Percentiles rank a stretch among this genome's conserved stretches.
Conservation (phyloP, 2,113 vertebrate genomes). For the Carollia perspicillata region DNA sequence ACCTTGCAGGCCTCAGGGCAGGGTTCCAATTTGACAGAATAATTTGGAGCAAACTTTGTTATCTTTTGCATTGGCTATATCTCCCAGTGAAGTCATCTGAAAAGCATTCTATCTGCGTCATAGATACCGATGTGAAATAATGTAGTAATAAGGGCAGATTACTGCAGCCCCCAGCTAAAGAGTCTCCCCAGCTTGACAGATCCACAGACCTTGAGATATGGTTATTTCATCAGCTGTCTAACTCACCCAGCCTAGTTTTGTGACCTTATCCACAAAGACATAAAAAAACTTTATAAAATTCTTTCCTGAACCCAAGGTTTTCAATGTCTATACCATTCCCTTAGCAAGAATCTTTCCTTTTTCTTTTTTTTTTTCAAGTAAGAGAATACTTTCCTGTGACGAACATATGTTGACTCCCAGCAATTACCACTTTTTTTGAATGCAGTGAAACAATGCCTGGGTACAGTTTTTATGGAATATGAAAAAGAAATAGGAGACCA, state of each 20-base stretch:
- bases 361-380: not conserved
- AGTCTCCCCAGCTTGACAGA: not conserved
- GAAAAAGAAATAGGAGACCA: not conserved
- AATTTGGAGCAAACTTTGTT: slow-evolving; percentile 38
- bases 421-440: not conserved
- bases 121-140: slow-evolving; percentile 1
- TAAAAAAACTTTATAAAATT: slow-evolving; percentile 13
- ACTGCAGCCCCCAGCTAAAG: not conserved
- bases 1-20: not conserved
- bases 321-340: not conserved
- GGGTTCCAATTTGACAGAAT: slow-evolving; percentile 39
- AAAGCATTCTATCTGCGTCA: slow-evolving; percentile 41
- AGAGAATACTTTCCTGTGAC: not conserved
- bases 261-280: slow-evolving; percentile 31
- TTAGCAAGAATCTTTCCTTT: not conserved
- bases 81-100: slow-evolving; percentile 44
- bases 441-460: not conserved
- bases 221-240: slow-evolving; percentile 30
- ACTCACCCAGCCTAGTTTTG: not conserved
- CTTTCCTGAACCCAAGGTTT: slow-evolving; percentile 6
- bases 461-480: not conserved
- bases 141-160: not conserved
- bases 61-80: slow-evolving; percentile 26
- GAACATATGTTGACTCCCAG: not conserved
- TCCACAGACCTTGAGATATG: not conserved